Percentiles rank a stretch among this genome's conserved stretches.
phyloP scores from a whole-genome alignment of 2,888 invertebrate species.

The Aquatica leii region DNA sequence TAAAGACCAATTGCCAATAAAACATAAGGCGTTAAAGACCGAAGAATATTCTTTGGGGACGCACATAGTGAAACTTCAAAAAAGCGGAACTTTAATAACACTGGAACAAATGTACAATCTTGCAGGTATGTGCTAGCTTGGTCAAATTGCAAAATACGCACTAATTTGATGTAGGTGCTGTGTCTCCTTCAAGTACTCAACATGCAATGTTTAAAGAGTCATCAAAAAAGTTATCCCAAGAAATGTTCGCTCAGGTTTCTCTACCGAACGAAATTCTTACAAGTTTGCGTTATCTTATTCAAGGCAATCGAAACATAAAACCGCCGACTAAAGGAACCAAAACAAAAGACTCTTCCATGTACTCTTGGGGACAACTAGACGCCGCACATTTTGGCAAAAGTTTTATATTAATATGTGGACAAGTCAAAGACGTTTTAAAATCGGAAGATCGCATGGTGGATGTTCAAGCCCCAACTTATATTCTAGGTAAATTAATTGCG shows the following conservation, averaged over 20 bases:
- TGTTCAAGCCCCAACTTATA: slow-evolving; percentile 65
- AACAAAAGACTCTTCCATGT: slow-evolving; percentile 41
- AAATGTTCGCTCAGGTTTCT: slow-evolving; percentile 65
- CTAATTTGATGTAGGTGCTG: slow-evolving; percentile 44
- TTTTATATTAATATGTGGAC: slow-evolving; percentile 63
- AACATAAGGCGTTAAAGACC: too few species aligned
- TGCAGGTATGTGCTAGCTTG: slow-evolving; percentile 47
- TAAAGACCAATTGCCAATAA: too few species aligned
- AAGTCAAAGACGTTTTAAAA: slow-evolving; percentile 62
- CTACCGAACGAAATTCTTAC: slow-evolving; percentile 67
- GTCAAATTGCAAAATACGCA: background rate
- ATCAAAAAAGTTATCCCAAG: slow-evolving; percentile 56
- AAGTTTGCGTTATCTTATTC: slow-evolving; percentile 64
- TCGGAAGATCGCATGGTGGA: slow-evolving; percentile 65
- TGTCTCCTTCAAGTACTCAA: slow-evolving; percentile 49
- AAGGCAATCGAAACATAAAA: slow-evolving; percentile 42
- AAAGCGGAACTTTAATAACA: slow-evolving; percentile 66
- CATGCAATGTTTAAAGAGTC: slow-evolving; percentile 45
- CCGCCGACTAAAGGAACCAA: slow-evolving; percentile 31
- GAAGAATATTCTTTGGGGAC: slow-evolving; percentile 63
- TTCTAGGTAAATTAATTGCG: slow-evolving; percentile 61
- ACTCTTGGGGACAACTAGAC: slow-evolving; percentile 55
- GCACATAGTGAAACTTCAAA: slow-evolving; percentile 66
- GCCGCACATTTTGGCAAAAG: slow-evolving; percentile 60
- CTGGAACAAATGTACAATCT: slow-evolving; percentile 64